Evolutionary conservation across 1,140 invertebrate genomes (phyloP).

Genomic region (Ridgeia piscesae): DNA sequence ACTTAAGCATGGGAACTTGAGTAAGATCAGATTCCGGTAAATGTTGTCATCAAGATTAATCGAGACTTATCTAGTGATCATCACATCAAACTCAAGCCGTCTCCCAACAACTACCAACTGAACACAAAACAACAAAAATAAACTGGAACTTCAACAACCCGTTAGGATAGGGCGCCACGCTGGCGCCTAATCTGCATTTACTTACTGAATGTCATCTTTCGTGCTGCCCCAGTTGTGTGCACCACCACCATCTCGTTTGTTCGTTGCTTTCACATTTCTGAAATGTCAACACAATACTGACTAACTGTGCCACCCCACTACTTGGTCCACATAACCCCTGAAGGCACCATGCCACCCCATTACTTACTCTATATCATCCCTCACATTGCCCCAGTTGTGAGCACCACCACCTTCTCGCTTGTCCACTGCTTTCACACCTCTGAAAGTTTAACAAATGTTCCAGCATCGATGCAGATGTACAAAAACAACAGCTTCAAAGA

Average conservation of each 20-base stretch:
- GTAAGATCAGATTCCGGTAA: constrained; percentile 1
- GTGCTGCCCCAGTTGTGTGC: constrained; percentile 94
- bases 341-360: constrained; percentile 51
- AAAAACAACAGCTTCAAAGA: neutral
- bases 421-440: constrained; percentile 88
- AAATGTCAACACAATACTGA: constrained; percentile 52
- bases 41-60: neutral
- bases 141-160: neutral
- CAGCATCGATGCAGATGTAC: neutral
- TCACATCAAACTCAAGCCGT: neutral
- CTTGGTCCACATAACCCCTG: constrained; percentile 84
- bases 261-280: constrained; percentile 87
- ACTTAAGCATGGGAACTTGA: neutral
- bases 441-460: constrained; percentile 58
- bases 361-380: constrained; percentile 82
- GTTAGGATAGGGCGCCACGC: constrained; percentile 35
- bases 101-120: neutral
- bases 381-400: constrained; percentile 93
- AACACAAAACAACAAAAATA: neutral
- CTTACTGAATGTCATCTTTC: constrained; percentile 84
- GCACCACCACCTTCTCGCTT: constrained; percentile 91
- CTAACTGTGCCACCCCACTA: constrained; percentile 30
- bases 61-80: neutral
- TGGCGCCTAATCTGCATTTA: constrained; percentile 28
- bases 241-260: constrained; percentile 91